Conservation (phyloP, 1,140 invertebrate species). For the Gonatopus flavifemur region DNA sequence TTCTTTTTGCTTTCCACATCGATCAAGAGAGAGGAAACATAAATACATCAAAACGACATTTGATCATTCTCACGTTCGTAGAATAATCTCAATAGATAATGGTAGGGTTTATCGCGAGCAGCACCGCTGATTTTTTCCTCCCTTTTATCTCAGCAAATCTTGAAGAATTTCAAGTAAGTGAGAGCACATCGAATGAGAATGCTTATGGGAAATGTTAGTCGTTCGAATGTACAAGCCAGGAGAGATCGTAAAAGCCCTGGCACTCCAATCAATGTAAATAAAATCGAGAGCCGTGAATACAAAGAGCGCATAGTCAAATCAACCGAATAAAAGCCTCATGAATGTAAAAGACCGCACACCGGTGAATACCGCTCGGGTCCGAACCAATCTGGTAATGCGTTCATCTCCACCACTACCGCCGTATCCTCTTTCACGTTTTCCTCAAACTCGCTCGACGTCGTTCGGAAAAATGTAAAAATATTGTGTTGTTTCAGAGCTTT, state of each 20-base stretch:
- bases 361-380: slow-evolving; percentile 41
- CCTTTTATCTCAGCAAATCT: no score
- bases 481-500: background rate
- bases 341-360: slow-evolving; percentile 58
- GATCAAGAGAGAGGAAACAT: no score
- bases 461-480: background rate
- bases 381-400: slow-evolving; percentile 57
- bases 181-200: no score
- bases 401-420: slow-evolving; percentile 23
- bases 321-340: slow-evolving; percentile 57
- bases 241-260: slow-evolving; percentile 39
- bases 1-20: no score
- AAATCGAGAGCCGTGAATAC: slow-evolving; percentile 52
- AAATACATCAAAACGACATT: no score
- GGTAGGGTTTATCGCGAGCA: no score
- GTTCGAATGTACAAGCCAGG: no score
- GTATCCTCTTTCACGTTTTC: background rate
- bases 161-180: no score
- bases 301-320: slow-evolving; percentile 54
- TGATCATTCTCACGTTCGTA: no score
- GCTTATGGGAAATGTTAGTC: no score
- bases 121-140: no score
- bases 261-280: slow-evolving; percentile 60
- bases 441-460: background rate
- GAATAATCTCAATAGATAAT: no score